phyloP scores from a whole-genome alignment of 2,113 vertebrate species.

The Brachionichthys hirsutus region DNA sequence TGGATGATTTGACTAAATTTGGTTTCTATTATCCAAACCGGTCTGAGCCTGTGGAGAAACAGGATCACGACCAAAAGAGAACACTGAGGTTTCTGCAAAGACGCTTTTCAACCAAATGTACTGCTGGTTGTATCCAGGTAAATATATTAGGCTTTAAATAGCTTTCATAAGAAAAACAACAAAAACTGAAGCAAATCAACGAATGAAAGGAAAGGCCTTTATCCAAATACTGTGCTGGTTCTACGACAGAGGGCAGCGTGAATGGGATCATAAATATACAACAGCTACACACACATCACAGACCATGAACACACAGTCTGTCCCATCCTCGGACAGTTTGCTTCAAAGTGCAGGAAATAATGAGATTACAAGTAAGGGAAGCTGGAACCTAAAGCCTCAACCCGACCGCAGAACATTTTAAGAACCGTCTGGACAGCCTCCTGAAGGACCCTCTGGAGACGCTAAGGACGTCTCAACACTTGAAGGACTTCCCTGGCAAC shows the following conservation, averaged over 20 bases:
- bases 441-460: neutral
- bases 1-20: neutral
- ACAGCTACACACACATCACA: conserved; percentile 17
- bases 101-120: neutral
- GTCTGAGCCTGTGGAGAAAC: neutral
- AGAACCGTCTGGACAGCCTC: conserved; percentile 17
- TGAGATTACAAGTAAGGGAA: conserved; percentile 19
- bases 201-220: conserved; percentile 14
- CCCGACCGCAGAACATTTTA: neutral
- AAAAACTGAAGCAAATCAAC: neutral
- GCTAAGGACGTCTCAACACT: too few species aligned
- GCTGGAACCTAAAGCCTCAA: neutral
- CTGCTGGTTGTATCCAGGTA: conserved; percentile 57
- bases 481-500: neutral
- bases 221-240: conserved; percentile 37
- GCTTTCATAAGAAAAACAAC: conserved; percentile 37
- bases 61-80: neutral
- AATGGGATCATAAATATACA: conserved; percentile 52
- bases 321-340: conserved; percentile 14
- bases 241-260: conserved; percentile 26
- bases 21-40: neutral
- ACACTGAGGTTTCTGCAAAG: neutral
- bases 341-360: conserved; percentile 65
- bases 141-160: conserved; percentile 75
- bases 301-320: neutral